Base-by-base conservation (phyloP, 2,888 invertebrate species). In the Tolmerus cingulatus region DNA sequence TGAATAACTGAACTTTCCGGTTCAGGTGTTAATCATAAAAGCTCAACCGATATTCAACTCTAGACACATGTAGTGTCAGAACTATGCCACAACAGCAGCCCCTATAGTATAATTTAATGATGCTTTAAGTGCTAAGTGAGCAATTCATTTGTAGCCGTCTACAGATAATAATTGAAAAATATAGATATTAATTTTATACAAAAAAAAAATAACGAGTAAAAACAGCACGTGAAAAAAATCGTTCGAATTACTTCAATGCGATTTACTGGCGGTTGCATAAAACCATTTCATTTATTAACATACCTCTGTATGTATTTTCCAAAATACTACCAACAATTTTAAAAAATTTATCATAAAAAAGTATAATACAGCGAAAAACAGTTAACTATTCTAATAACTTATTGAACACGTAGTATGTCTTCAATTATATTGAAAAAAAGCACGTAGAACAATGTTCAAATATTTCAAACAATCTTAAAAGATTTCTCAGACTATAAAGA, bases 1-100 rank as follows among this genome's bases (percentile, higher is more conserved):
- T 79, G 46, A 46, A 84, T 66, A 84, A 84, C 66, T 84, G 66
- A 84, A 84, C 57, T 66, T 84, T 84, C 82, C 82, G 82, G 82
- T 84, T 84, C 55, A 66, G 66, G 40, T 66, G 40, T 66, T 19
- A 84, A 9, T 12, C 66, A 66, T 66, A 16, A 51, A 66, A 66
- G 66, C 66, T 12, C 66, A 19, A 66, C 27, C 12, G 27, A 23
- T 16, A 7, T 1, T 19, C 19, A 23, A 66, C n/a, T 19, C 19
- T 27, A 66, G 12, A 66, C 12, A n/a, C 8, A 66, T 66, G 66
- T 66, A 23, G n/a, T 57, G 4, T 19, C 27, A 23, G 9, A 66
- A 19, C 51, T 7, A 23, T 66, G n/a, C 23, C 12, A 51, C 7
- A 16, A 51, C 7, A n/a, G 7, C 19, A 66, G 8, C 55, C n/a